Evolutionary conservation across 2,797 vertebrate species (phyloP).

Genomic region (Molothrus ater): DNA sequence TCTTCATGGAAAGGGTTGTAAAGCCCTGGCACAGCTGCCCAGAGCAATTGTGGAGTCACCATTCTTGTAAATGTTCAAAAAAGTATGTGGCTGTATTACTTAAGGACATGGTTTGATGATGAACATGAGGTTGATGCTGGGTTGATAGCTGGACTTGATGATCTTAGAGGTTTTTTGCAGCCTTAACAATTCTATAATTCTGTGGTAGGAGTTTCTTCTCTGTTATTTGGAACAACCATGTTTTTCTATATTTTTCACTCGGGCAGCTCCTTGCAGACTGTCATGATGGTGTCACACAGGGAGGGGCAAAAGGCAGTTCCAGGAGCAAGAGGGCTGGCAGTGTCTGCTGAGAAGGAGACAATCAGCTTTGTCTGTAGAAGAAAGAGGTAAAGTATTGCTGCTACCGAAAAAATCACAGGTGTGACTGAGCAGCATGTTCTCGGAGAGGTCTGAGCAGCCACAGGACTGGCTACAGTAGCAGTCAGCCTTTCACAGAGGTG

Average conservation of each 20-base stretch:
- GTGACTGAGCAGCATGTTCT: background rate
- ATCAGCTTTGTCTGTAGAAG: accelerated
- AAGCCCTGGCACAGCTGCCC: background rate
- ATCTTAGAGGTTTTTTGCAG: background rate
- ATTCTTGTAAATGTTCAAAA: background rate
- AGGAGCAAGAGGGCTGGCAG: background rate
- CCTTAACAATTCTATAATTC: background rate
- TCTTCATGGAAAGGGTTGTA: background rate
- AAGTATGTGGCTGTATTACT: background rate
- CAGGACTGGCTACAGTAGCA: accelerated
- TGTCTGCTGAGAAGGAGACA: background rate
- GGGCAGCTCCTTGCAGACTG: background rate
- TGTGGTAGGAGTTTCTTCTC: background rate
- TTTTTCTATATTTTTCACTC: background rate
- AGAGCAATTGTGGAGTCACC: background rate
- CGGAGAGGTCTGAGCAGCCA: background rate
- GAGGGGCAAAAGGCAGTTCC: background rate
- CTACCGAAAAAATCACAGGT: no score
- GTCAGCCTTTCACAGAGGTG: background rate
- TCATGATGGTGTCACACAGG: background rate
- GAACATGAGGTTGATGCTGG: background rate
- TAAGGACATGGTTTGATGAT: background rate
- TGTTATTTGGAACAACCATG: background rate
- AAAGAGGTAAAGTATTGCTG: background rate
- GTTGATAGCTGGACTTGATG: background rate